Conservation (phyloP, 2,113 vertebrate species). For the Oncorhynchus mykiss region DNA sequence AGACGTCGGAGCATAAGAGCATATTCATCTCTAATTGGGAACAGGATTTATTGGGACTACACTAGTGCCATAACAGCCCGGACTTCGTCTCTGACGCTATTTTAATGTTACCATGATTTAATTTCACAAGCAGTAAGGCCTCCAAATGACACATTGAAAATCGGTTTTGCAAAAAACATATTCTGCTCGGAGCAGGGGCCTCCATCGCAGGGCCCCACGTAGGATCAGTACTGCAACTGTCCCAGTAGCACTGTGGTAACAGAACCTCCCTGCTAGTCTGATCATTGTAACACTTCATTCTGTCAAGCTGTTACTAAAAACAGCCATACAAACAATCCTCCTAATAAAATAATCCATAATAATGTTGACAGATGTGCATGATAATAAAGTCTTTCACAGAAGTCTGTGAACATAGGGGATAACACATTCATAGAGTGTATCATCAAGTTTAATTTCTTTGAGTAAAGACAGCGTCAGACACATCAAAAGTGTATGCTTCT, state of each 20-base stretch:
- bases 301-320: background rate
- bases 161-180: constrained; percentile 17
- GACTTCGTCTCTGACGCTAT: background rate
- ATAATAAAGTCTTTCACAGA: no score
- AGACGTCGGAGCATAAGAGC: constrained; percentile 33
- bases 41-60: constrained; percentile 36
- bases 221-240: constrained; percentile 15
- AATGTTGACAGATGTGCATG: background rate
- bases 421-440: no score
- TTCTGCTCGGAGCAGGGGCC: constrained; percentile 4
- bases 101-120: constrained; percentile 11
- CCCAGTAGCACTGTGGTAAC: constrained; percentile 6
- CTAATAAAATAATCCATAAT: background rate
- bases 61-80: constrained; percentile 20
- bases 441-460: background rate
- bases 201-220: background rate
- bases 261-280: background rate
- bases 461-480: background rate
- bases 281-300: background rate
- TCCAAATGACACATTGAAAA: constrained; percentile 36
- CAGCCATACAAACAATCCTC: background rate
- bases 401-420: no score
- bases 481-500: background rate
- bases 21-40: constrained; percentile 52
- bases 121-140: constrained; percentile 27